Evolutionary conservation across 2,888 invertebrate genomes (phyloP), one percentile per base, ranked within the genome.

Genomic region (Dichetophora obliterata): DNA sequence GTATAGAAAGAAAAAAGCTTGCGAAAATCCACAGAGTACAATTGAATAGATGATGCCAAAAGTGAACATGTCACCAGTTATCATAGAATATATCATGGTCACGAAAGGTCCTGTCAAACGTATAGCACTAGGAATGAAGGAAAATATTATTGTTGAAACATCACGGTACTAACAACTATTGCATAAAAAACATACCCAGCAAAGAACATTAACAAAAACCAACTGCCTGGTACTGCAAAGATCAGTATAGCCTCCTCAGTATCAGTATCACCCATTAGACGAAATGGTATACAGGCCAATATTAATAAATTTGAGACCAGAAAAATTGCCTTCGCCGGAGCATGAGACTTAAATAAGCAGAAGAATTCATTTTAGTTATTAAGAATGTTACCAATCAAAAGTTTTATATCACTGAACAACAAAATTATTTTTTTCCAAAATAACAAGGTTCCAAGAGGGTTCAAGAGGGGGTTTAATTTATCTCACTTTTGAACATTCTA

Each of bases 11-110:
- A 93, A 96, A 90, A 95, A 96, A 54, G 98, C 96, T 90, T 98
- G 98, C 0, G 98, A 97, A 90, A 99, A 99, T 24, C 98, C 98
- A 83, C 98, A 95, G 5, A 99, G 91, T 50, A 99, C 95, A 84
- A 99, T 96, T 82, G 93, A 93, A 89, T 98, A 99, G 88, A 99
- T 99, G 82, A 99, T 98, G 80, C 96, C 97, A 88, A 99, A 99
- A 34, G 98, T 97, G 87, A 98, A 94, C 96, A 99, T 97, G 91
- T 99, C 99, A 65, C 99, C 98, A 0, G 96, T 96, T 86, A 98
- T 96, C 98, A 99, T 99, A 85, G 97, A 97, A 91, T 98, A 99
- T 83, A 99, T 97, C 98, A 99, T 99, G 14, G 98, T 98, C 77
- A 99, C 98, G 90, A 99, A 99, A 0, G 99, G 98, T 61, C 99